Percentiles rank a stretch among this genome's conserved stretches.
Conservation (phyloP, 30 jellyfish, hydroid and myxozoan species). For the Chironex yamaguchii region DNA sequence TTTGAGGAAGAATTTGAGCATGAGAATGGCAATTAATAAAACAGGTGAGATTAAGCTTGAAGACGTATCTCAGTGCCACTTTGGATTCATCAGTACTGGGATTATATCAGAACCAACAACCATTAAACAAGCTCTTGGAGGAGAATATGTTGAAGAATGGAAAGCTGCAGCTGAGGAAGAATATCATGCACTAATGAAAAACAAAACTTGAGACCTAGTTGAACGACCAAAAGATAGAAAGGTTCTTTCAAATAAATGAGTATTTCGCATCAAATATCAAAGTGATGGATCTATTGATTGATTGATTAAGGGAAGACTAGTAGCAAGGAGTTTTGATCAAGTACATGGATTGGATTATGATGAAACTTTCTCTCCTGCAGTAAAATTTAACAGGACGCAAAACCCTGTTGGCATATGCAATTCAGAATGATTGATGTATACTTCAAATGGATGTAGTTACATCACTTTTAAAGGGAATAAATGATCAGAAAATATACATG, state of each 20-base stretch:
- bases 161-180: conserved; percentile 24
- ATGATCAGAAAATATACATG: too few species aligned
- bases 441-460: conserved; percentile 56
- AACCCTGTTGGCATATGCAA: conserved; percentile 38
- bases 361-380: conserved; percentile 28
- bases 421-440: background rate
- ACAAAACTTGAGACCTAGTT: conserved; percentile 52
- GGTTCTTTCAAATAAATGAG: conserved; percentile 20
- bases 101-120: conserved; percentile 60
- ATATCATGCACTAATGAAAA: conserved; percentile 7
- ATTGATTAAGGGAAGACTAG: background rate
- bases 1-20: too few species aligned
- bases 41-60: too few species aligned
- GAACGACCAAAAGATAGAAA: conserved; percentile 17
- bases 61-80: too few species aligned
- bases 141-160: conserved; percentile 25
- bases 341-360: conserved; percentile 9
- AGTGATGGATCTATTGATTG: conserved; percentile 48
- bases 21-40: too few species aligned
- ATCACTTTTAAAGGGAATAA: conserved; percentile 51
- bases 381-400: conserved; percentile 4
- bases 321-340: conserved; percentile 1
- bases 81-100: too few species aligned
- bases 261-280: conserved; percentile 9
- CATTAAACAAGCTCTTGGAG: conserved; percentile 11